phyloP scores from a whole-genome alignment of 2,888 invertebrate species.

The Cryptophagus acutangulus region DNA sequence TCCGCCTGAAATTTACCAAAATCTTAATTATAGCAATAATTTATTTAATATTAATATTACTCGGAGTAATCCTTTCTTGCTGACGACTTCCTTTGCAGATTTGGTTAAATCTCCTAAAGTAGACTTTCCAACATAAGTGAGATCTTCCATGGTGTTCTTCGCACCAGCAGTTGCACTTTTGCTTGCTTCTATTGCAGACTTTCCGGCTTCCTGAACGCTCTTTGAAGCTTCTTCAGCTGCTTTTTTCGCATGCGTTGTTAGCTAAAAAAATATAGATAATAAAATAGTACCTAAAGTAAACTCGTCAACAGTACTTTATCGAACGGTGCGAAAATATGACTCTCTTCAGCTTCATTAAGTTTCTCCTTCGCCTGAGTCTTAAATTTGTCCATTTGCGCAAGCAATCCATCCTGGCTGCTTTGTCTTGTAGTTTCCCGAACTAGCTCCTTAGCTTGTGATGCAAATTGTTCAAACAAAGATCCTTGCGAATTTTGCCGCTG shows the following conservation, averaged over 20 bases:
- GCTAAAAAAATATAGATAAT: slow-evolving; percentile 47
- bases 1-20: slow-evolving; percentile 39
- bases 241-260: slow-evolving; percentile 83
- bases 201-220: slow-evolving; percentile 78
- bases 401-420: slow-evolving; percentile 81
- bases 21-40: background rate
- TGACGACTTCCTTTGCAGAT: slow-evolving; percentile 82
- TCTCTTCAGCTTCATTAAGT: slow-evolving; percentile 65
- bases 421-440: slow-evolving; percentile 84
- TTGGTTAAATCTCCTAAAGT: slow-evolving; percentile 87
- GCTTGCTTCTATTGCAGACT: slow-evolving; percentile 78
- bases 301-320: slow-evolving; percentile 62
- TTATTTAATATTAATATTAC: slow-evolving; percentile 43
- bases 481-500: slow-evolving; percentile 77
- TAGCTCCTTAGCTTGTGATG: slow-evolving; percentile 82
- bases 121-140: slow-evolving; percentile 85
- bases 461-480: slow-evolving; percentile 81
- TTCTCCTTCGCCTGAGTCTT: slow-evolving; percentile 58
- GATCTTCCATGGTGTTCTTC: slow-evolving; percentile 81
- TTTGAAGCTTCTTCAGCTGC: slow-evolving; percentile 79
- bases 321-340: slow-evolving; percentile 70
- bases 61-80: slow-evolving; percentile 80
- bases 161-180: slow-evolving; percentile 84
- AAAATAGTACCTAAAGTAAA: background rate
- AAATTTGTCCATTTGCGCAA: slow-evolving; percentile 84